Conservation (phyloP, 1,140 invertebrate species). For the Alviniconcha marisindica region DNA sequence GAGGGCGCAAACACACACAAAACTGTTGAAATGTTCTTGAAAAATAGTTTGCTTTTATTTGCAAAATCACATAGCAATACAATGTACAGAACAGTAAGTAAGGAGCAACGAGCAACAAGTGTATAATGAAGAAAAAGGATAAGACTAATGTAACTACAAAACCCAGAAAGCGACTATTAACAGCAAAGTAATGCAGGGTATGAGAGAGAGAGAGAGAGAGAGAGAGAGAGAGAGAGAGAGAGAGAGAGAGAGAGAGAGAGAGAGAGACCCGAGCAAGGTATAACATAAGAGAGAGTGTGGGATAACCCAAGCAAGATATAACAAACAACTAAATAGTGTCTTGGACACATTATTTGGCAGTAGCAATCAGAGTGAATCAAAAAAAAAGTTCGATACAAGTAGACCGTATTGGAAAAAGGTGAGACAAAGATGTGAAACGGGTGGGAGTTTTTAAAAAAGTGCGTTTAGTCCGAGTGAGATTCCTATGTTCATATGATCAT, state of each 20-base stretch:
- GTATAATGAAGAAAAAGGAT: not conserved
- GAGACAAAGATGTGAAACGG: no score
- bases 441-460: no score
- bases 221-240: not conserved
- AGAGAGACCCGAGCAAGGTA: not conserved
- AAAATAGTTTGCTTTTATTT: constrained; percentile 23
- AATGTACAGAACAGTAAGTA: constrained; percentile 22
- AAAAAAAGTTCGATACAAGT: no score
- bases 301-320: no score
- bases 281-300: no score
- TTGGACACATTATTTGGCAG: no score
- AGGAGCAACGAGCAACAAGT: constrained; percentile 30
- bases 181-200: not conserved
- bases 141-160: not conserved
- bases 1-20: not conserved
- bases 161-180: not conserved
- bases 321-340: no score
- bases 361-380: no score
- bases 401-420: no score
- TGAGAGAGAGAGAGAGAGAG: not conserved
- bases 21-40: not conserved
- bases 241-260: not conserved
- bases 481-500: no score
- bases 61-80: constrained; percentile 11
- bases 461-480: no score